Evolutionary conservation across 2,888 invertebrate species (phyloP).

Genomic region (Hoplodrina ambigua): DNA sequence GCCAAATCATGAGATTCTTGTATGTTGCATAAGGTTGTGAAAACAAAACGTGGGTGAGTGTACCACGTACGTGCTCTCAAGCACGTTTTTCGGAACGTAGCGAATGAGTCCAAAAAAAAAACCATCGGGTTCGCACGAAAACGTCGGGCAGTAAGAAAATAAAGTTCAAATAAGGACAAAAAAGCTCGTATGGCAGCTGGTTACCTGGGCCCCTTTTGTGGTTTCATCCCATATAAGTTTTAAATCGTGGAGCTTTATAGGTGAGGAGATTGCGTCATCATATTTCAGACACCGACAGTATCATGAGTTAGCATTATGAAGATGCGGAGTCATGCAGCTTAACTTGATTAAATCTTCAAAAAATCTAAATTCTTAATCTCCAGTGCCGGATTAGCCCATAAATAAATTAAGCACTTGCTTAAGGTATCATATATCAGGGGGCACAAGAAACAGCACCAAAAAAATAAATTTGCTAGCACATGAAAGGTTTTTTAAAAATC

Average conservation of each 20-base stretch:
- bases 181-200: neutral
- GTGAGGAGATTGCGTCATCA: neutral
- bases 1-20: too few species aligned
- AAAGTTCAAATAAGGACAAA: neutral
- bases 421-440: too few species aligned
- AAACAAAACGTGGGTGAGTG: neutral
- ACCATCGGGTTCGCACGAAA: neutral
- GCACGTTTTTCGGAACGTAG: neutral
- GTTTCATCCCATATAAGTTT: constrained; percentile 1
- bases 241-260: constrained; percentile 1
- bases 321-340: neutral
- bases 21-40: neutral
- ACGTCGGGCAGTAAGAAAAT: constrained; percentile 8
- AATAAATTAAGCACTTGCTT: too few species aligned
- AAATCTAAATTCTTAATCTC: neutral
- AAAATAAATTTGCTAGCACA: too few species aligned
- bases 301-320: neutral
- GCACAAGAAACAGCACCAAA: too few species aligned
- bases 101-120: neutral
- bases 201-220: constrained; percentile 5
- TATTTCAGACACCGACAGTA: neutral
- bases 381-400: too few species aligned
- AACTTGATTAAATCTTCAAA: neutral
- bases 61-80: neutral
- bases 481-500: too few species aligned